phyloP scores from a whole-genome alignment of 2,113 vertebrate species.

The Apaloderma vittatum region DNA sequence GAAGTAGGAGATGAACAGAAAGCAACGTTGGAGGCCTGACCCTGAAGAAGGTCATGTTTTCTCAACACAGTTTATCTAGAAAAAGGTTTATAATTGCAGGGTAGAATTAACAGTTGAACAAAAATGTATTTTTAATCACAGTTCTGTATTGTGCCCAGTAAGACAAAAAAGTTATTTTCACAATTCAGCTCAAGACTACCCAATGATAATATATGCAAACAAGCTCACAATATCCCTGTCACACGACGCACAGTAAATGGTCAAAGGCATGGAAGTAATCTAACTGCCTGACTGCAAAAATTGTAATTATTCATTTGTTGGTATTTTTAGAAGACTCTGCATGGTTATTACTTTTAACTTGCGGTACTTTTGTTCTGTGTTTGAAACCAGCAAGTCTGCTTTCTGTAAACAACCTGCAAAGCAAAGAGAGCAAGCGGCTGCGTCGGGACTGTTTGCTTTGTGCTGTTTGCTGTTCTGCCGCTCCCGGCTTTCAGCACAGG shows the following conservation, averaged over 20 bases:
- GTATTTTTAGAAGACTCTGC: background rate
- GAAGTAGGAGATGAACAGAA: background rate
- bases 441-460: slow-evolving; percentile 76
- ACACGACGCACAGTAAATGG: background rate
- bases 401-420: slow-evolving; percentile 7
- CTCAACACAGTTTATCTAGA: background rate
- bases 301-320: background rate
- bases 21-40: background rate
- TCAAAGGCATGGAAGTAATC: no score
- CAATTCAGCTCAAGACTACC: background rate
- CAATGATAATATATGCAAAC: background rate
- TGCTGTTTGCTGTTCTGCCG: slow-evolving; percentile 75
- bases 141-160: background rate
- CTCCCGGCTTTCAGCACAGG: slow-evolving; percentile 48
- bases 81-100: background rate
- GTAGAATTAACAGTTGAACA: background rate
- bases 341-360: background rate
- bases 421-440: slow-evolving; percentile 22
- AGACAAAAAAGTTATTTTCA: background rate
- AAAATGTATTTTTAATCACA: background rate
- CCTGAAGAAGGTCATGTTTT: background rate
- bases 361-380: background rate
- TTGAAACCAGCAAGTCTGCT: background rate
- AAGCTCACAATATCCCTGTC: background rate
- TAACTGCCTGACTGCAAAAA: background rate